Evolutionary conservation across 1,140 invertebrate species (phyloP).

Genomic region (Gryllus bimaculatus): DNA sequence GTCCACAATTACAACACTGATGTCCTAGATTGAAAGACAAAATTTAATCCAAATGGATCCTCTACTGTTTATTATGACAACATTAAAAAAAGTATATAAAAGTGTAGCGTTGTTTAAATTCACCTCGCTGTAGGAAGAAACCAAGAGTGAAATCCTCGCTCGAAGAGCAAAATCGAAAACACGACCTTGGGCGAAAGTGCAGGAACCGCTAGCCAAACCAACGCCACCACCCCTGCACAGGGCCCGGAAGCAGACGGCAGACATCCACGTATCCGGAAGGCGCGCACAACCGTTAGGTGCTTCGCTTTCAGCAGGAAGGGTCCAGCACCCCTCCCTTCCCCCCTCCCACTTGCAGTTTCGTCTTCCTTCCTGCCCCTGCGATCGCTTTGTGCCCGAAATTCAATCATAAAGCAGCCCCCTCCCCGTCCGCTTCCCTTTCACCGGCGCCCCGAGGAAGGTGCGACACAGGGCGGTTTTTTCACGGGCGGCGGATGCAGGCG

Average conservation of each 20-base stretch:
- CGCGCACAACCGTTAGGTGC: background rate
- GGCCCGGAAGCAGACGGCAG: background rate
- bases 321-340: background rate
- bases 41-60: no score
- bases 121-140: no score
- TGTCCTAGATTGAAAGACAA: no score
- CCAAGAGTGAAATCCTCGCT: no score
- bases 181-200: no score
- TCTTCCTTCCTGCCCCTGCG: background rate
- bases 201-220: no score
- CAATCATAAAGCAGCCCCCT: background rate
- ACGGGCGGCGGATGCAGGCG: background rate
- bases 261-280: background rate
- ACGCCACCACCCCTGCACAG: background rate
- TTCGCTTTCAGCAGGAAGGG: background rate
- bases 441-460: background rate
- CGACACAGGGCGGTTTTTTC: background rate
- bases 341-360: background rate
- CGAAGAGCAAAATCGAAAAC: no score
- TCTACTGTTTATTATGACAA: no score
- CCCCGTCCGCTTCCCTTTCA: background rate
- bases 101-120: no score
- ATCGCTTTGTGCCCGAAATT: background rate
- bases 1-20: no score
- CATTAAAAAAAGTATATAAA: no score